Evolutionary conservation across 2,797 vertebrate species (phyloP), one percentile per base, ranked within the genome.

Genomic region (Notamacropus eugenii): DNA sequence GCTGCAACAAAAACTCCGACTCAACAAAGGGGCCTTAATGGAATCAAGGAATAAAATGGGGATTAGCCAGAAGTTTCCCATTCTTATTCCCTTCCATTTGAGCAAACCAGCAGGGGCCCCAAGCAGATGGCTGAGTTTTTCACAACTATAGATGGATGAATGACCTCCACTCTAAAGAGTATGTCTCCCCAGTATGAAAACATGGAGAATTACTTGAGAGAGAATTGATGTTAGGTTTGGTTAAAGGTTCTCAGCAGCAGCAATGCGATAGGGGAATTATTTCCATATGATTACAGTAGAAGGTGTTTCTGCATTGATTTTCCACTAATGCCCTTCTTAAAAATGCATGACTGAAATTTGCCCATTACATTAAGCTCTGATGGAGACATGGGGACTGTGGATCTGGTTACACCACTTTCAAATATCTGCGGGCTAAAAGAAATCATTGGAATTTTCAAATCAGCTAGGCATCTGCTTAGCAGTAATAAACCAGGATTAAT

Each of bases 401-500:
- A 31, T 90, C n/a, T 24, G 1, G 55, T 58, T 56, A 57, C 74
- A 0, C 0, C 3, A 6, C 90, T 94, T 55, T 56, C 90, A 91
- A 67, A 12, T 54, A 67, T 28, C 91, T 58, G 11, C 10, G 31
- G 54, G 54, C 67, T 82, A 34, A 92, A 93, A 96, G 29, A 96
- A 97, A 98, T 97, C 96, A 92, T 40, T 55, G 96, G 95, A 93
- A 95, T 90, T 94, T 93, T 96, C 95, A 97, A 57, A 93, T 95
- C 95, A 91, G 0, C 22, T 96, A 97, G 95, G 94, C 92, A 82
- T 96, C 96, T 96, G 97, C 96, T 93, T 87, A 96, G 96, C 24
- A 93, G 94, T 96, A 97, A 96, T 97, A 97, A 94, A 95, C 5
- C 90, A 90, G 97, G 97, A 95, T 98, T 97, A 97, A 94, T 95